Evolutionary conservation across 2,113 vertebrate species (phyloP), one percentile per base, ranked within the genome.

Genomic region (Choloepus hoffmanni): DNA sequence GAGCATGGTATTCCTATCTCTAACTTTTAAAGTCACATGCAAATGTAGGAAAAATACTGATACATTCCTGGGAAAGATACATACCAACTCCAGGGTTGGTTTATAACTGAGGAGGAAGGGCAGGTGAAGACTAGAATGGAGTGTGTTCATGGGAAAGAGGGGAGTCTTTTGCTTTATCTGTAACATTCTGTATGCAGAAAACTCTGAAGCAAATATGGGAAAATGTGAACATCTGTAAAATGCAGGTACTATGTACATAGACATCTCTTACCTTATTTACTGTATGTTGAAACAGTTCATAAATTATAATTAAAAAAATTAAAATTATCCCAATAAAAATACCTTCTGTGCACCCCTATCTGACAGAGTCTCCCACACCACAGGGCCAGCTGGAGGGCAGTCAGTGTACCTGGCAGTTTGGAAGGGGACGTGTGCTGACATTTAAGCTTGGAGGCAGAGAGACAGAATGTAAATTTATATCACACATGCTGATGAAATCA

Each of bases 391-490:
- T 26, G 76, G 67, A 74, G 26, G 72, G 83, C 67, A 23, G 50
- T 53, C 2, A 1, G 30, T 21, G 72, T 9, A 11, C 48, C 33
- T 16, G 53, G 60, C 87, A 86, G 50, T 60, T 72, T 55, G 28
- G 50, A 97, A 89, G 58, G 85, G 28, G 40, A 62, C 0, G 10
- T 40, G 77, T 45, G 26, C 62, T 95, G 96, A 79, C 94, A 81
- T 92, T 95, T 92, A 93, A 62, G 68, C 14, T 14, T 4, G 73
- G 73, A 60, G 50, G 77, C 78, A 62, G 81, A 89, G 88, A 89
- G 88, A 90, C 15, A 63, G 87, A 89, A 95, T 89, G 81, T 94
- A 79, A 94, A 97, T 97, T 95, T 96, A 36, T 83, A 68, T 92
- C 95, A 60, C 88, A 92, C 60, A 85, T 26, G n/a, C 88, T 5